phyloP scores from a whole-genome alignment of 2,797 vertebrate species.

The Pterois miles region DNA sequence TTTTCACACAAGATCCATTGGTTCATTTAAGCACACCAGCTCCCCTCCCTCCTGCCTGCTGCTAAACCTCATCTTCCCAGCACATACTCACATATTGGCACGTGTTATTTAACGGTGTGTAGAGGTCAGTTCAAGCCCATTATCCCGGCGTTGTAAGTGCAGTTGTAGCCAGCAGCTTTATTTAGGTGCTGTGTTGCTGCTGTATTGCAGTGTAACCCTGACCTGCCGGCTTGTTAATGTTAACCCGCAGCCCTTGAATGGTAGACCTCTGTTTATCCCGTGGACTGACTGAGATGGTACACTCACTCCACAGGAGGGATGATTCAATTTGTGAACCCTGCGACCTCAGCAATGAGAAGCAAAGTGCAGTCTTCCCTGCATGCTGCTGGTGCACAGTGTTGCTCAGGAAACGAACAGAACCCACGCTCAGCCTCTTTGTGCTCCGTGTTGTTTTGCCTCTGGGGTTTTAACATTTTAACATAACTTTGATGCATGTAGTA shows the following conservation, averaged over 20 bases:
- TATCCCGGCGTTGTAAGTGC: conserved; percentile 13
- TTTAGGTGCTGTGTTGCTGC: background rate
- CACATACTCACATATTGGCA: background rate
- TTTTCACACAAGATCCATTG: conserved; percentile 15
- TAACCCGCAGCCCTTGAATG: conserved; percentile 4
- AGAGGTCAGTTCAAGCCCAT: conserved; percentile 27
- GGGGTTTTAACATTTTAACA: conserved; percentile 8
- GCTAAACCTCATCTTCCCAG: background rate
- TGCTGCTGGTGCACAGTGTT: background rate
- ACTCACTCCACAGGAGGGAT: conserved; percentile 14
- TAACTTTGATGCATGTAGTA: conserved; percentile 14
- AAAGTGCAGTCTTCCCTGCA: conserved; percentile 9
- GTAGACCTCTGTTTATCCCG: conserved; percentile 34
- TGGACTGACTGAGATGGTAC: conserved; percentile 25
- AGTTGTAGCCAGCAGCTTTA: background rate
- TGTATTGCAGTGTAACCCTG: background rate
- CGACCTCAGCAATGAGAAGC: conserved; percentile 1
- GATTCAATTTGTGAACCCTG: conserved; percentile 26
- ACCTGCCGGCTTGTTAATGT: conserved; percentile 35
- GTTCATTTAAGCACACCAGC: conserved; percentile 14
- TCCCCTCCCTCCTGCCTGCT: background rate
- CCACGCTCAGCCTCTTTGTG: background rate
- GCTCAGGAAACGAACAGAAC: background rate
- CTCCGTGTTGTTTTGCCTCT: background rate
- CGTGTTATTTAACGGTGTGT: background rate